Evolutionary conservation across 1,140 invertebrate species (phyloP).

Genomic region (Drosophila tropicalis): DNA sequence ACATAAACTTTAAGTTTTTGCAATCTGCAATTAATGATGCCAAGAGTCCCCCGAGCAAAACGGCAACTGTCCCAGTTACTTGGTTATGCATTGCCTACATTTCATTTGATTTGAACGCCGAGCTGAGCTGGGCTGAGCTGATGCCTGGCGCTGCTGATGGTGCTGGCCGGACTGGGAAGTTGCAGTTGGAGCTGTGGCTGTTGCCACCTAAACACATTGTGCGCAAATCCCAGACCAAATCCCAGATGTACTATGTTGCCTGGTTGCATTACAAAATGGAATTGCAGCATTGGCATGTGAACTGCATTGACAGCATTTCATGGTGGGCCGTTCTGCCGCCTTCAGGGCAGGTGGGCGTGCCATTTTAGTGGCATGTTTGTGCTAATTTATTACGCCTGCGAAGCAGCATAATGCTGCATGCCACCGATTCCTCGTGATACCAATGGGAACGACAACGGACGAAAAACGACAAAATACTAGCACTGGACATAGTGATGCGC

Average conservation of each 20-base stretch:
- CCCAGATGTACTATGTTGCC: conserved; percentile 61
- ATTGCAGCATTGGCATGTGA: conserved; percentile 65
- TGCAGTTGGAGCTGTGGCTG: conserved; percentile 1
- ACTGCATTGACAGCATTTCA: conserved; percentile 78
- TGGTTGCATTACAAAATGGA: conserved; percentile 35
- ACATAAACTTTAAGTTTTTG: conserved; percentile 28
- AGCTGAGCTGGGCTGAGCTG: conserved; percentile 28
- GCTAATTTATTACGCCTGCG: conserved; percentile 78
- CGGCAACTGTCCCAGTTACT: conserved; percentile 21
- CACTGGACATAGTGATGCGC: not conserved
- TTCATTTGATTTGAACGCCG: conserved; percentile 54
- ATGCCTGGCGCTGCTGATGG: conserved; percentile 1
- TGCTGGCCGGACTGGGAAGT: not conserved
- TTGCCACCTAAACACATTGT: conserved; percentile 74
- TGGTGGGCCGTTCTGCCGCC: conserved; percentile 47
- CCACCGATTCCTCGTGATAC: conserved; percentile 35
- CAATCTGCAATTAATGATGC: conserved; percentile 51
- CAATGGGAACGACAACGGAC: conserved; percentile 5
- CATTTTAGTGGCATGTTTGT: conserved; percentile 80
- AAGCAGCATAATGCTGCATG: conserved; percentile 65
- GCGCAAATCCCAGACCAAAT: conserved; percentile 72
- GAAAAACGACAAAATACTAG: conserved; percentile 6
- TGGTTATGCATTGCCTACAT: conserved; percentile 46
- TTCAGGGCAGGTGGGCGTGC: conserved; percentile 58
- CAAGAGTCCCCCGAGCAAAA: conserved; percentile 20